Percentiles rank a stretch among this genome's conserved stretches.
These are phyloP conservation scores for Cecropterus lyciades DNA, from an alignment of 1,140 invertebrate species.

Conservation along the genomic window DNA sequence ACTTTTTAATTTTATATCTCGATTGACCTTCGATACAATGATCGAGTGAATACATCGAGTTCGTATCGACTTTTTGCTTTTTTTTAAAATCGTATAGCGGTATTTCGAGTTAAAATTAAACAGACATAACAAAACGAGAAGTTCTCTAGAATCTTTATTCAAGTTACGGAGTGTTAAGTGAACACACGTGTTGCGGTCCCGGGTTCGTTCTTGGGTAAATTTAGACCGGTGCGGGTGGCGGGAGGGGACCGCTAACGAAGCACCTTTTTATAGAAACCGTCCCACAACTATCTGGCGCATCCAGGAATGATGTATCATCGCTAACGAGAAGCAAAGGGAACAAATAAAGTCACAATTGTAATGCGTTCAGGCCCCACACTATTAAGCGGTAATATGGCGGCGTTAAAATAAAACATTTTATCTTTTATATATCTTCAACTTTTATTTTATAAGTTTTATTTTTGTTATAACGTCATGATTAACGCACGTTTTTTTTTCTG, in stretches of 20 bases:
- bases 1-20: conserved; percentile 82
- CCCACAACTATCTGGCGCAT: conserved; percentile 61
- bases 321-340: conserved; percentile 51
- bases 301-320: conserved; percentile 57
- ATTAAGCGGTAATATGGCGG: too few species aligned
- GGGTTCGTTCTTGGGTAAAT: conserved; percentile 75
- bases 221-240: conserved; percentile 58
- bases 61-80: conserved; percentile 59
- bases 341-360: conserved; percentile 32
- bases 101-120: conserved; percentile 42
- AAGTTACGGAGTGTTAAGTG: conserved; percentile 72
- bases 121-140: conserved; percentile 45
- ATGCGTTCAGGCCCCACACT: conserved; percentile 7
- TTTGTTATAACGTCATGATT: too few species aligned
- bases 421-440: too few species aligned
- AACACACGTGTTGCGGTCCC: conserved; percentile 70
- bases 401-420: too few species aligned
- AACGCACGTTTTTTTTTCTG: too few species aligned
- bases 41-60: conserved; percentile 68
- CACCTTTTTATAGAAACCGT: conserved; percentile 79
- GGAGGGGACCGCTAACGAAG: conserved; percentile 67
- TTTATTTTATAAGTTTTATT: too few species aligned
- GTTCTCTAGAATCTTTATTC: conserved; percentile 57
- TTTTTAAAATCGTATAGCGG: conserved; percentile 47
- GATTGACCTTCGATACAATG: conserved; percentile 76